Evolutionary conservation across 2,888 invertebrate species (phyloP).

Genomic region (Scaptomyza polygonia): DNA sequence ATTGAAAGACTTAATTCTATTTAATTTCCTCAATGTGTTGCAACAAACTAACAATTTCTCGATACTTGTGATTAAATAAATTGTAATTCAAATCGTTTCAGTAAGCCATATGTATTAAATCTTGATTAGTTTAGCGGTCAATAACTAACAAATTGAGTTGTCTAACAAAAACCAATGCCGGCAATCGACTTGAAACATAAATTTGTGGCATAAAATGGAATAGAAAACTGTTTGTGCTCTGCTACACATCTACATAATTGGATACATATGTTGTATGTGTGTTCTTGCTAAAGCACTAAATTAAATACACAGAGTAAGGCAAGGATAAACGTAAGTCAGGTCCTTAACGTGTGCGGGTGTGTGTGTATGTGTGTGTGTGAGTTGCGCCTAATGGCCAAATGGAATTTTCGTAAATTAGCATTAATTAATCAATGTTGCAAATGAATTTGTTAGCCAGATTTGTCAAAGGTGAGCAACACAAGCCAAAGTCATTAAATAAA

Average conservation of each 20-base stretch:
- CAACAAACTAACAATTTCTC: too few relatives aligned
- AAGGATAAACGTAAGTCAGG: constrained; percentile 2
- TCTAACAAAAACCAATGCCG: constrained; percentile 19
- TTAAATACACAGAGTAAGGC: constrained; percentile 41
- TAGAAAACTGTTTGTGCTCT: constrained; percentile 9
- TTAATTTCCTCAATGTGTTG: too few relatives aligned
- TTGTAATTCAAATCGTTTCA: constrained; percentile 40
- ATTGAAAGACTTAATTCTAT: too few relatives aligned
- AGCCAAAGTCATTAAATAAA: constrained; percentile 59
- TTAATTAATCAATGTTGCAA: constrained; percentile 78
- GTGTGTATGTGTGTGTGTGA: constrained; percentile 27
- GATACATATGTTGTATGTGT: constrained; percentile 12
- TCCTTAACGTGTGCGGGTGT: constrained; percentile 19
- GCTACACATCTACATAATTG: constrained; percentile 15
- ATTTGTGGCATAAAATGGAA: constrained; percentile 34
- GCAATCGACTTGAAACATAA: constrained; percentile 33
- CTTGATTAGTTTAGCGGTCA: constrained; percentile 54
- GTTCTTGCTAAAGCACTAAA: constrained; percentile 57
- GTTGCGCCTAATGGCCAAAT: constrained; percentile 64
- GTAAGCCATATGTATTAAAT: constrained; percentile 21
- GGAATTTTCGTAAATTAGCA: constrained; percentile 77
- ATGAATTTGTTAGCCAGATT: constrained; percentile 68
- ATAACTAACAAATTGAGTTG: constrained; percentile 42
- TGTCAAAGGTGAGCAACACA: constrained; percentile 46
- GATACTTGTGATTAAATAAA: not conserved